These are phyloP conservation scores for Teleogryllus oceanicus DNA, from an alignment of 2,888 invertebrate genomes.

Conservation along the genomic window DNA sequence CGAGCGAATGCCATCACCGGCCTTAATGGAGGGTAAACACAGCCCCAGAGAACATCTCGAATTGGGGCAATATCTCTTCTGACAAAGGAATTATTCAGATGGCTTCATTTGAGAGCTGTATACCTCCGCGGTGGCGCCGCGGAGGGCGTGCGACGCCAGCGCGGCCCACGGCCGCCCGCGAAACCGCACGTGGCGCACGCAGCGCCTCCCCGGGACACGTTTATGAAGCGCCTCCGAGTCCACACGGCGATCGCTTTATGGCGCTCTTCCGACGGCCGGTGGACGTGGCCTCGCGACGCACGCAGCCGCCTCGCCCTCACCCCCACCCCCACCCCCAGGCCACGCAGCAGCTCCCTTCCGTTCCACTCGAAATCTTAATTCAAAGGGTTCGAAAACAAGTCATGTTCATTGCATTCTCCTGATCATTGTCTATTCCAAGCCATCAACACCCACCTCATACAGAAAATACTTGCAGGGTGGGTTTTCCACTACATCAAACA, in stretches of 20 bases:
- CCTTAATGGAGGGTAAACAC: slow-evolving; percentile 4
- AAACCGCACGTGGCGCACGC: slow-evolving; percentile 18
- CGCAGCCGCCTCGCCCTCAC: background rate
- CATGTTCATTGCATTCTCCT: too few species aligned
- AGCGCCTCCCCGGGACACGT: background rate
- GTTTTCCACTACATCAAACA: too few species aligned
- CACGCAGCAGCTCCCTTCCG: background rate
- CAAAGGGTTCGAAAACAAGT: too few species aligned
- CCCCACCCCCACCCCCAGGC: background rate
- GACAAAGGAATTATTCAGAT: slow-evolving; percentile 18
- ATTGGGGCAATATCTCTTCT: slow-evolving; percentile 18
- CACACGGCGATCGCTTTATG: background rate
- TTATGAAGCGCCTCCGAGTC: background rate
- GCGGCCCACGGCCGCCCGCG: background rate
- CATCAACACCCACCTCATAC: too few species aligned
- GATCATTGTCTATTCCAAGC: too few species aligned
- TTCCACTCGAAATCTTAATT: background rate
- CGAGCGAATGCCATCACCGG: background rate
- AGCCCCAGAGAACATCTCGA: background rate
- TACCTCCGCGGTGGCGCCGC: background rate
- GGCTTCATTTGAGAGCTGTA: slow-evolving; percentile 18
- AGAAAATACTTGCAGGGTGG: too few species aligned
- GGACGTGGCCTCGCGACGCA: background rate
- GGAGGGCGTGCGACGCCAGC: background rate
- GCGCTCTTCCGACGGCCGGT: background rate